These are phyloP conservation scores for Drosophila mimica DNA, from an alignment of 2,888 invertebrate genomes.

Conservation along the genomic window DNA sequence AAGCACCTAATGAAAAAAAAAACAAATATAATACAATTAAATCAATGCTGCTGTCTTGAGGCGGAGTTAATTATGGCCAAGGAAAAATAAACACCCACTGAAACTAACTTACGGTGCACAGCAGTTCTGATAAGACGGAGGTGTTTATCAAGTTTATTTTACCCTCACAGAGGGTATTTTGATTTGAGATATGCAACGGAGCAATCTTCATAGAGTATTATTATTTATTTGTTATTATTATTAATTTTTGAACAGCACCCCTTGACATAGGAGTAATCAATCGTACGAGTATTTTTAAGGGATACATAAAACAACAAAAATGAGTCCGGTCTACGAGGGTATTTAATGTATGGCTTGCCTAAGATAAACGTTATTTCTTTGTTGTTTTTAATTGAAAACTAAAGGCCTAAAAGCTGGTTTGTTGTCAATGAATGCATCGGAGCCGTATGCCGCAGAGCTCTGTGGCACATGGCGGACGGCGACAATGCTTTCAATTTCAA, in stretches of 20 bases:
- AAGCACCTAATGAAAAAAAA: conserved; percentile 12
- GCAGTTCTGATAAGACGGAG: conserved; percentile 39
- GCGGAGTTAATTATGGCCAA: conserved; percentile 23
- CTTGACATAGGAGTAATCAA: background rate
- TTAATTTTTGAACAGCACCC: background rate
- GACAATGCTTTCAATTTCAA: conserved; percentile 74
- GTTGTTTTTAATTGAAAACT: background rate
- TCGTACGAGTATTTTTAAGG: background rate
- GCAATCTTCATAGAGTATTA: background rate
- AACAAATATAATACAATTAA: conserved; percentile 20
- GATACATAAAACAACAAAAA: background rate
- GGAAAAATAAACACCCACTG: conserved; percentile 28
- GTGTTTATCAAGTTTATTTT: background rate
- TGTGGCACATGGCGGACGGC: conserved; percentile 24
- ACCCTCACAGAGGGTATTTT: background rate
- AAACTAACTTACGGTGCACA: conserved; percentile 6
- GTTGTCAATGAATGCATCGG: conserved; percentile 31
- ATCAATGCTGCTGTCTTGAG: conserved; percentile 10
- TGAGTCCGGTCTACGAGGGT: background rate
- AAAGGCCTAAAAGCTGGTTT: conserved; percentile 6
- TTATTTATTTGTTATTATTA: no score
- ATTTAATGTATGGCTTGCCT: background rate
- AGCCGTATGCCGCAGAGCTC: conserved; percentile 16
- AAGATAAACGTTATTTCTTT: background rate
- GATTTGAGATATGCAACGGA: background rate